Evolutionary conservation across 2,797 vertebrate species (phyloP).

Genomic region (Arctocebus calabarensis): DNA sequence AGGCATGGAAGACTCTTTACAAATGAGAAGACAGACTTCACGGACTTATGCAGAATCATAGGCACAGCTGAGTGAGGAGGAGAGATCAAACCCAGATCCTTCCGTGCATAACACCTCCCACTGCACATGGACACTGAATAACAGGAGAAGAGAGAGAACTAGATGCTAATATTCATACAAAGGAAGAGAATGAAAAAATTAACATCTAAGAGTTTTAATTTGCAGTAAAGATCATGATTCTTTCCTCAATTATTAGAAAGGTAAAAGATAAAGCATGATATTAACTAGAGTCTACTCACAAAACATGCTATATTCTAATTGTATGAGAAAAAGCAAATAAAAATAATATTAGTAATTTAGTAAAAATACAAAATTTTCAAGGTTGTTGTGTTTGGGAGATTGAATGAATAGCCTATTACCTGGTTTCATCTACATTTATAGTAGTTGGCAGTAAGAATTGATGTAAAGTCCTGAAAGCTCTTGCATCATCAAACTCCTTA

Average conservation of each 20-base stretch:
- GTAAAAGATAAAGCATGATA: not conserved
- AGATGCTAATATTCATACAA: not conserved
- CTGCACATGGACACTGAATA: no score
- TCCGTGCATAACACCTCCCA: not conserved
- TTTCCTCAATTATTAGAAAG: slow-evolving; percentile 25
- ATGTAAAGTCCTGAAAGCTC: not conserved
- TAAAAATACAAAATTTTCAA: slow-evolving; percentile 19
- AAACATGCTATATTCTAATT: not conserved
- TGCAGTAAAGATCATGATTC: not conserved
- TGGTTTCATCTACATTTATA: slow-evolving; percentile 19
- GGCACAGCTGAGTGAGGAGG: not conserved
- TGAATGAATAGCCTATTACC: not conserved
- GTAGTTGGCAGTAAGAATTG: not conserved
- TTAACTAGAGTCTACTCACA: not conserved
- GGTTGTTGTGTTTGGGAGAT: not conserved
- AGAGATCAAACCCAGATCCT: not conserved
- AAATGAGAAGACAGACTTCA: not conserved
- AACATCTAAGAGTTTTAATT: not conserved
- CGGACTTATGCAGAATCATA: not conserved
- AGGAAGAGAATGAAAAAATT: not conserved
- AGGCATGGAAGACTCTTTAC: not conserved
- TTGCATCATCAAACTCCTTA: slow-evolving; percentile 32
- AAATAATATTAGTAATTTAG: slow-evolving; percentile 35
- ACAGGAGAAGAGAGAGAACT: no score
- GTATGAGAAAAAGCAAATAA: not conserved